Evolutionary conservation across 2,113 vertebrate genomes (phyloP).

Genomic region (Suricata suricatta): DNA sequence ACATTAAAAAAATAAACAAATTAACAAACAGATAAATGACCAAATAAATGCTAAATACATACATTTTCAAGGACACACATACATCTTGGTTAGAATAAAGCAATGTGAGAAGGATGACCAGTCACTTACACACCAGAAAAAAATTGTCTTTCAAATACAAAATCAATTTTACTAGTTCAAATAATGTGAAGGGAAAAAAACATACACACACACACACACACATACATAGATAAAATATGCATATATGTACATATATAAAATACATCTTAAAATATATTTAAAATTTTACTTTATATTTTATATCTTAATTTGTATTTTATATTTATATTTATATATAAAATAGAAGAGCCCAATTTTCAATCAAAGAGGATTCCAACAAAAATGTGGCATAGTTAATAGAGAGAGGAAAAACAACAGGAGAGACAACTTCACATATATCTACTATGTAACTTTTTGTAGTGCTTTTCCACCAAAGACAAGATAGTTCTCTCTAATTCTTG

Average conservation of each 20-base stretch:
- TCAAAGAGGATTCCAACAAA: not conserved
- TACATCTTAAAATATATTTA: too few species aligned
- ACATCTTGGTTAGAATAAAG: not conserved
- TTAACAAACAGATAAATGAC: not conserved
- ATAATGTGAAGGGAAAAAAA: not conserved
- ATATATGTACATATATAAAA: too few species aligned
- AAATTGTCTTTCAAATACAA: not conserved
- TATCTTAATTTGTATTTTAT: not conserved
- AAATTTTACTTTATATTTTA: too few species aligned
- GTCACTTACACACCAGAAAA: not conserved
- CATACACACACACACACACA: not conserved
- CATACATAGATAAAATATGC: not conserved
- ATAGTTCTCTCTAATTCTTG: not conserved
- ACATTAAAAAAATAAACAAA: not conserved
- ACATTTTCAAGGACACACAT: not conserved
- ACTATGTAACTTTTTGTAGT: not conserved
- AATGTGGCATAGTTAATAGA: not conserved
- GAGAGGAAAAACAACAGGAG: not conserved
- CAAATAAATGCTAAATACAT: not conserved
- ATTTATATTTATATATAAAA: too few species aligned
- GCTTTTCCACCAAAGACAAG: not conserved
- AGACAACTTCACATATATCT: accelerated
- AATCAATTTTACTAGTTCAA: not conserved
- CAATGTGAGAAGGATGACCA: not conserved
- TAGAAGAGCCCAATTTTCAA: not conserved